These are phyloP conservation scores for Rhinophrynus dorsalis DNA, from an alignment of 2,797 vertebrate species.

Conservation along the genomic window DNA sequence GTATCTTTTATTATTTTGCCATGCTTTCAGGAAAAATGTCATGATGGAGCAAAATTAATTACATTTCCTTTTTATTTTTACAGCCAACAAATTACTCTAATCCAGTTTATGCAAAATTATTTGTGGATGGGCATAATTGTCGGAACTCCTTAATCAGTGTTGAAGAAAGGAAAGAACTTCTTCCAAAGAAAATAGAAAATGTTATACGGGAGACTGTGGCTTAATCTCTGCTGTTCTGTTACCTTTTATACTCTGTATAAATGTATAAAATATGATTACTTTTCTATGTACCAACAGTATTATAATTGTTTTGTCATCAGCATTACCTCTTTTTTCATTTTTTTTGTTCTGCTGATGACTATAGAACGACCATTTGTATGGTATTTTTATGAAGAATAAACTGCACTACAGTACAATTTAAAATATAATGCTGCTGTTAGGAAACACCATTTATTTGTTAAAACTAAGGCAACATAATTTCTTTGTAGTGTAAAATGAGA, in stretches of 20 bases:
- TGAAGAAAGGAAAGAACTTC: conserved; percentile 98
- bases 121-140: conserved; percentile 94
- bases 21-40: too few species aligned
- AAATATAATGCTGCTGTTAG: conserved; percentile 86
- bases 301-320: conserved; percentile 90
- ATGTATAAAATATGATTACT: conserved; percentile 88
- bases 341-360: conserved; percentile 83
- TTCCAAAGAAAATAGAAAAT: conserved; percentile 99
- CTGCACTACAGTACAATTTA: conserved; percentile 87
- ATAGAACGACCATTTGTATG: conserved; percentile 82
- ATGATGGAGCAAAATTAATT: too few species aligned
- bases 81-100: conserved; percentile 98
- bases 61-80: conserved; percentile 27
- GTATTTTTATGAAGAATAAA: conserved; percentile 84
- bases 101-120: conserved; percentile 96
- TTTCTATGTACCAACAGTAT: conserved; percentile 96
- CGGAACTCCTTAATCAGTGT: conserved; percentile 96
- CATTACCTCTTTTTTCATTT: conserved; percentile 80
- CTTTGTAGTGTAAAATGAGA: conserved; percentile 76
- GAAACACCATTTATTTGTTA: conserved; percentile 78
- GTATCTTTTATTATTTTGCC: too few species aligned
- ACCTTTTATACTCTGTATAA: conserved; percentile 87
- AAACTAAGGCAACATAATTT: conserved; percentile 64
- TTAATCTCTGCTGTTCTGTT: conserved; percentile 81
- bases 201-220: conserved; percentile 98